Evolutionary conservation across 2,797 vertebrate genomes (phyloP).

Genomic region (Alauda arvensis): DNA sequence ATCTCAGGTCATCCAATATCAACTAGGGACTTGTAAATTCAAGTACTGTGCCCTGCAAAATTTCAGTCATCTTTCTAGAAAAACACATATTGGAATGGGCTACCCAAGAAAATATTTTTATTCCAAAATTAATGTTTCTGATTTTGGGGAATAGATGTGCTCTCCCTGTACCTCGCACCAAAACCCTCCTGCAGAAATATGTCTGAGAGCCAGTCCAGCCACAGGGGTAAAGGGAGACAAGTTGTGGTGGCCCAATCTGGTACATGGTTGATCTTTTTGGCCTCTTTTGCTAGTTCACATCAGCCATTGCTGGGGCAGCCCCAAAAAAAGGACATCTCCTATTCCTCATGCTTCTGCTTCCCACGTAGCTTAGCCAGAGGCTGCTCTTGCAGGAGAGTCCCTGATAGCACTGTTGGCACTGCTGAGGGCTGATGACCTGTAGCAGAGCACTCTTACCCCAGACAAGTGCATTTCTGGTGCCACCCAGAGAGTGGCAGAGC

Average conservation of each 20-base stretch:
- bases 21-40: not conserved
- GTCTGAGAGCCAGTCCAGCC: not conserved
- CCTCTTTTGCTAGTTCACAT: not conserved
- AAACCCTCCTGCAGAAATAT: not conserved
- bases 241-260: not conserved
- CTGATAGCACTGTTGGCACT: not conserved
- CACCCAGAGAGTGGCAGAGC: not conserved
- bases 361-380: fast-evolving
- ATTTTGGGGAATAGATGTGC: not conserved
- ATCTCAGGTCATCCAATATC: not conserved
- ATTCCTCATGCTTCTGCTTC: not conserved
- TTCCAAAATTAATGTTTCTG: not conserved
- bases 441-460: not conserved
- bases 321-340: not conserved
- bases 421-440: not conserved
- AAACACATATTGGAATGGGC: not conserved
- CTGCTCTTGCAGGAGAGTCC: not conserved
- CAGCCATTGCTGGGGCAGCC: not conserved
- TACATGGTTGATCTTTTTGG: not conserved
- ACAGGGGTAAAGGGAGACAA: fast-evolving
- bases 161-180: not conserved
- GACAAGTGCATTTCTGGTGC: not conserved
- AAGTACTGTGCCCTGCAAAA: not conserved
- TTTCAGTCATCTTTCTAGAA: not conserved
- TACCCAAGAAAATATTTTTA: not conserved